A percentile compares a stretch with the other conserved stretches of the same genome.
Evolutionary conservation across 1,140 invertebrate species (phyloP).

Genomic region (Cryptotermes secundus): DNA sequence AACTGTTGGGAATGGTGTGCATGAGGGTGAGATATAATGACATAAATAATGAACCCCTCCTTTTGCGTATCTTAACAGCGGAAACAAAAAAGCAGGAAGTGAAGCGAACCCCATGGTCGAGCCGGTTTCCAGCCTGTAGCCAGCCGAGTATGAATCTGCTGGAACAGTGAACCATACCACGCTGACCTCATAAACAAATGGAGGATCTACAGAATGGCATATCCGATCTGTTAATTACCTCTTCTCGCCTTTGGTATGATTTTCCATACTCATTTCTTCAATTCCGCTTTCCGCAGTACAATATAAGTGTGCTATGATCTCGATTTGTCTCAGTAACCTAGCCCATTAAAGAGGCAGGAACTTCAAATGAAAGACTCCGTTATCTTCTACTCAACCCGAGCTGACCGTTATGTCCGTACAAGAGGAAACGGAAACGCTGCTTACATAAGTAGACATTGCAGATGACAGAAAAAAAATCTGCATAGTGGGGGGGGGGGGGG

Average conservation of each 20-base stretch:
- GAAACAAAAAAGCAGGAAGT: neutral
- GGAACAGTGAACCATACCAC: neutral
- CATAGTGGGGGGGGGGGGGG: too few species aligned
- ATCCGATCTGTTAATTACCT: neutral
- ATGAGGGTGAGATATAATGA: neutral
- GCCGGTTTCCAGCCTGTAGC: neutral
- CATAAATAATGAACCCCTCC: neutral
- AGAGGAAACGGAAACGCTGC: neutral
- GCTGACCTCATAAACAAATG: neutral
- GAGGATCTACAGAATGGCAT: neutral
- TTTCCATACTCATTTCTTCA: neutral
- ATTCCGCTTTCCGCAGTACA: neutral
- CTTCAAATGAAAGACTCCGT: constrained; percentile 2
- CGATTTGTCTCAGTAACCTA: neutral
- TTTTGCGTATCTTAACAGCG: neutral
- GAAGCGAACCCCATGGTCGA: neutral
- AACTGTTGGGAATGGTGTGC: neutral
- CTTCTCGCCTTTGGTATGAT: neutral
- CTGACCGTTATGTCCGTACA: neutral
- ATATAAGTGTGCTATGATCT: neutral
- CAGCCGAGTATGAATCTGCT: neutral
- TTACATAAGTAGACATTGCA: neutral
- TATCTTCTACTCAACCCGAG: neutral
- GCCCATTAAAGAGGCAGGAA: neutral
- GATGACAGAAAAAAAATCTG: neutral